Conservation (phyloP, 2,888 invertebrate genomes). For the Dynastes hyllus region DNA sequence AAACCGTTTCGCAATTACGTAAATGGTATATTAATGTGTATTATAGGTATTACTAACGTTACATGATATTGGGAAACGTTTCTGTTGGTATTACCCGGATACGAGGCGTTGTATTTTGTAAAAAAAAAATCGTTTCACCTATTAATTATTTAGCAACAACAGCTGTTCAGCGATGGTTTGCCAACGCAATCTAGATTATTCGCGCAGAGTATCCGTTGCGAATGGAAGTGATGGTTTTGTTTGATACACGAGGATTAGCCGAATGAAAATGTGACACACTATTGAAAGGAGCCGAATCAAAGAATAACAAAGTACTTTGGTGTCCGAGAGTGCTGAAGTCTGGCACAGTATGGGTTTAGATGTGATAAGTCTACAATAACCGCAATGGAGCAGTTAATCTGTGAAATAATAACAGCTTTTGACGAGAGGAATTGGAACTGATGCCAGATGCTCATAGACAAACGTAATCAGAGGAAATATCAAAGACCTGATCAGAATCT, state of each 20-base stretch:
- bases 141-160: slow-evolving; percentile 43
- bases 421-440: no score
- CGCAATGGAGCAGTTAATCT: no score
- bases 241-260: background rate
- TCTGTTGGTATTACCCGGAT: slow-evolving; percentile 12
- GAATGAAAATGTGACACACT: background rate
- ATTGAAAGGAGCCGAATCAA: no score
- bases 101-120: slow-evolving; percentile 5
- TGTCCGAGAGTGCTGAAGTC: no score
- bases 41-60: background rate
- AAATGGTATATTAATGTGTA: background rate
- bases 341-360: no score
- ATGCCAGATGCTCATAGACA: no score
- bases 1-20: slow-evolving; percentile 6
- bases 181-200: background rate
- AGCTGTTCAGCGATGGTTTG: slow-evolving; percentile 32
- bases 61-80: slow-evolving; percentile 20
- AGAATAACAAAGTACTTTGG: no score
- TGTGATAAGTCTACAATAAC: no score
- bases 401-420: no score
- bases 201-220: background rate
- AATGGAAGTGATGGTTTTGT: background rate
- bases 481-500: no score
- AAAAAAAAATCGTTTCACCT: slow-evolving; percentile 34
- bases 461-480: no score